These are phyloP conservation scores for Protosalanx chinensis DNA, from an alignment of 2,797 vertebrate genomes.

Conservation along the genomic window DNA sequence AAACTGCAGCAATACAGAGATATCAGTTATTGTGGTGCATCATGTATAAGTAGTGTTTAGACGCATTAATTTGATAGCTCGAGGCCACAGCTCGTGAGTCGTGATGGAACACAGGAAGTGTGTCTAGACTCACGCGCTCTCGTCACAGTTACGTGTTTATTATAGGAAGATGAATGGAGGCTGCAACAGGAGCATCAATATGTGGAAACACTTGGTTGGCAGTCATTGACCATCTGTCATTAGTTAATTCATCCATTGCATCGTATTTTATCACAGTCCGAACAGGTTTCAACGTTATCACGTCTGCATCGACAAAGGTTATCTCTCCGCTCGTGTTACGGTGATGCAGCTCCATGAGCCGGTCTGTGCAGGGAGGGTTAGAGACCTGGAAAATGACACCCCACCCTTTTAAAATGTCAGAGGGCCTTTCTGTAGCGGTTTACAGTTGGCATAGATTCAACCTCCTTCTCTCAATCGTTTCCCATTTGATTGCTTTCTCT, in stretches of 20 bases:
- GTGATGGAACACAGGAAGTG: conserved; percentile 53
- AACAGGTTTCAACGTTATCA: neutral
- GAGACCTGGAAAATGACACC: conserved; percentile 54
- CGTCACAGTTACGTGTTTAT: conserved; percentile 50
- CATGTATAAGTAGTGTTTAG: neutral
- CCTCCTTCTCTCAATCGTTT: neutral
- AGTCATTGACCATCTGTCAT: too few relatives aligned
- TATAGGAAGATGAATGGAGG: conserved; percentile 58
- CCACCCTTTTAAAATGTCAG: conserved; percentile 63
- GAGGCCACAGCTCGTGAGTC: neutral
- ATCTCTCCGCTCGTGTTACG: neutral
- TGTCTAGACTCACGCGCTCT: conserved; percentile 48
- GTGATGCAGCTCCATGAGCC: neutral
- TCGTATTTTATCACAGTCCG: neutral
- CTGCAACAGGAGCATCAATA: neutral
- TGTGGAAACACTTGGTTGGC: too few relatives aligned
- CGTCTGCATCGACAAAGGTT: neutral
- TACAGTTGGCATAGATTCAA: neutral
- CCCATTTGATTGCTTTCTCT: neutral
- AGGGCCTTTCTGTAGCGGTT: conserved; percentile 41
- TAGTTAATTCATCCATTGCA: neutral
- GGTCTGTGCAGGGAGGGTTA: neutral
- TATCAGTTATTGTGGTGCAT: too few relatives aligned
- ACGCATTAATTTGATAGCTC: neutral
- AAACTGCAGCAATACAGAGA: neutral